These are phyloP conservation scores for Rotaria sp. DNA, from an alignment of 2,888 invertebrate species.

Conservation along the genomic window DNA sequence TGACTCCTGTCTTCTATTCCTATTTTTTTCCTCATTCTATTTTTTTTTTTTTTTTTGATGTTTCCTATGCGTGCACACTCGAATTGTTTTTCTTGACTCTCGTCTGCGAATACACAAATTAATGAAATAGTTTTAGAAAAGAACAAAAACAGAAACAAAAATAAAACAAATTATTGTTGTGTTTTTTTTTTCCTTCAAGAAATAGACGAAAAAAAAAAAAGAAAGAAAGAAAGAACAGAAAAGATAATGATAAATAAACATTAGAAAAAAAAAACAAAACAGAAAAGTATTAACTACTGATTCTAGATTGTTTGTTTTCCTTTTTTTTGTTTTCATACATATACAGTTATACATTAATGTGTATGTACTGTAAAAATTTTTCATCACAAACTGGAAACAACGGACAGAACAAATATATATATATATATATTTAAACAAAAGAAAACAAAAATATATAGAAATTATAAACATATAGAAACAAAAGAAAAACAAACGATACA, in stretches of 20 bases:
- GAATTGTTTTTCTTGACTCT: not conserved
- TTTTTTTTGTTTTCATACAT: not conserved
- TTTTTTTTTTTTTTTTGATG: not conserved
- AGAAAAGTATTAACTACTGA: not conserved
- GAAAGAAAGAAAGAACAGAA: not conserved
- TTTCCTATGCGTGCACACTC: not conserved
- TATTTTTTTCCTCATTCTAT: too few species aligned
- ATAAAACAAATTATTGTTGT: too few species aligned
- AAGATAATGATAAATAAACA: not conserved
- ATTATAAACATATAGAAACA: not conserved
- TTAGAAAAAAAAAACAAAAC: not conserved
- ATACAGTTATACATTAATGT: not conserved
- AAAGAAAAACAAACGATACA: not conserved
- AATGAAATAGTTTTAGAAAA: not conserved
- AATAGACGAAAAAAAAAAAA: not conserved
- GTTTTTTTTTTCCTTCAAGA: not conserved
- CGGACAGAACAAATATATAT: not conserved
- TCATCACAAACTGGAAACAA: slow-evolving; percentile 16
- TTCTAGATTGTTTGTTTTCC: not conserved
- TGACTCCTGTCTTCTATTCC: too few species aligned
- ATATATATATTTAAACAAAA: not conserved
- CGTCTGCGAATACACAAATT: not conserved
- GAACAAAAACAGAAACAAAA: not conserved
- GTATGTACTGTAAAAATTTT: not conserved
- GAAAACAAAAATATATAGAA: not conserved